Conservation (phyloP, 2,888 invertebrate genomes). For the Euplexia lucipara region DNA sequence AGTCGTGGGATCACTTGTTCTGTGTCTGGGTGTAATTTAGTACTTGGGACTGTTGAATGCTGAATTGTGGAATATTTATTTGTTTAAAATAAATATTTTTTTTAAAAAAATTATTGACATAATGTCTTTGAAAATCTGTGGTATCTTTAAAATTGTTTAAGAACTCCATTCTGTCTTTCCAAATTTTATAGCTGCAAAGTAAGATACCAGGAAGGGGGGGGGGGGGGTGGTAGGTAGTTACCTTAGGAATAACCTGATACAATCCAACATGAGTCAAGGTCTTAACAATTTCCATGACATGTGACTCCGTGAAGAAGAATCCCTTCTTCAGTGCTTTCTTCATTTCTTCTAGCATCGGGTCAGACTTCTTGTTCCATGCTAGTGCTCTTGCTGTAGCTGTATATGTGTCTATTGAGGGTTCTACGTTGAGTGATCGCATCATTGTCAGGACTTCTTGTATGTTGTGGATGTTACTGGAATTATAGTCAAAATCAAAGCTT, state of each 20-base stretch:
- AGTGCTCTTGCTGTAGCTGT: slow-evolving; percentile 87
- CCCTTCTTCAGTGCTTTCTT: slow-evolving; percentile 73
- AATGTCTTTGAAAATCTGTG: too few species aligned
- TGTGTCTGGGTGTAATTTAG: too few species aligned
- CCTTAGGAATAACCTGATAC: slow-evolving; percentile 77
- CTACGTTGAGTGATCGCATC: slow-evolving; percentile 91
- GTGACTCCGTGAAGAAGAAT: slow-evolving; percentile 78
- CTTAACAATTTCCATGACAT: slow-evolving; percentile 89
- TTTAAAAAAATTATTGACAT: too few species aligned
- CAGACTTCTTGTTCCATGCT: slow-evolving; percentile 83
- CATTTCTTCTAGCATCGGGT: slow-evolving; percentile 79
- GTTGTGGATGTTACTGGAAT: slow-evolving; percentile 78
- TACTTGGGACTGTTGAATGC: too few species aligned
- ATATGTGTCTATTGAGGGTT: slow-evolving; percentile 86
- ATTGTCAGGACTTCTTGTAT: slow-evolving; percentile 89
- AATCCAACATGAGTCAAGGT: slow-evolving; percentile 75
- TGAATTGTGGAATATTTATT: too few species aligned
- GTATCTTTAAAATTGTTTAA: too few species aligned
- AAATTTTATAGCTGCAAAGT: too few species aligned
- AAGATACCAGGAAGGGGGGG: too few species aligned
- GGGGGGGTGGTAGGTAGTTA: slow-evolving; percentile 61
- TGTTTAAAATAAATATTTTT: too few species aligned
- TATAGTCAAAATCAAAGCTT: slow-evolving; percentile 58
- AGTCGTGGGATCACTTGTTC: too few species aligned
- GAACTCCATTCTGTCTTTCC: too few species aligned